Base-by-base conservation (phyloP, 2,113 vertebrate genomes). In the Tachuris rubrigastra region DNA sequence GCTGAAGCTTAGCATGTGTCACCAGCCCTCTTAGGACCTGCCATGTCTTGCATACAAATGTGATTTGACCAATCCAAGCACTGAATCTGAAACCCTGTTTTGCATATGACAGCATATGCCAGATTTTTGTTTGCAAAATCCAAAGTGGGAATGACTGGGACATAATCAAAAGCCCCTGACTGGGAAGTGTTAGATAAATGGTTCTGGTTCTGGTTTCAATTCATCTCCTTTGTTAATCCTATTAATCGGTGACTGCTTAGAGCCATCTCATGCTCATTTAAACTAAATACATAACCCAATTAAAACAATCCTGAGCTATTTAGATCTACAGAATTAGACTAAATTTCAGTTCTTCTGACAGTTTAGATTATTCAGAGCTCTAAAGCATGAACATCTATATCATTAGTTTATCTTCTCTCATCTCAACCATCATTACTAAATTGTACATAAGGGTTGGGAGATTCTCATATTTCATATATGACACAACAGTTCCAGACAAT, bases 251-350 rank as follows among this genome's bases (percentile, higher is more conserved):
- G 71, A 63, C 82, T 91, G 50, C 90, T 93, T 89, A 96, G 44
- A 92, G 83, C 37, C 42, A 82, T 73, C 77, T 88, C 62, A 4
- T 93, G 80, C 69, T 96, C 77, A 79, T 94, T 92, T 92, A 90
- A 90, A 93, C 90, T 97, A 95, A 96, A 94, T 58, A 85, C 86
- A 68, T 96, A 94, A 97, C 86, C 92, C 90, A 93, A 96, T 96
- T 97, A 96, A 92, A 96, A 82, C n/a, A 75, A 94, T 90, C 76
- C 80, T 79, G 80, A 95, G 88, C 86, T 92, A 75, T 82, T 94
- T 87, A 69, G n/a, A 85, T 52, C 66, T 82, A 62, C 19, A 74
- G 41, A 89, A 86, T 46, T 68, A 84, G 67, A 39, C 25, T 53
- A 58, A 95, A 94, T 92, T 94, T 94, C 89, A 68, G n/a, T 85